Percentiles rank a stretch among this genome's conserved stretches.
phyloP scores from a whole-genome alignment of 2,888 invertebrate genomes.

The Plebejus anna region DNA sequence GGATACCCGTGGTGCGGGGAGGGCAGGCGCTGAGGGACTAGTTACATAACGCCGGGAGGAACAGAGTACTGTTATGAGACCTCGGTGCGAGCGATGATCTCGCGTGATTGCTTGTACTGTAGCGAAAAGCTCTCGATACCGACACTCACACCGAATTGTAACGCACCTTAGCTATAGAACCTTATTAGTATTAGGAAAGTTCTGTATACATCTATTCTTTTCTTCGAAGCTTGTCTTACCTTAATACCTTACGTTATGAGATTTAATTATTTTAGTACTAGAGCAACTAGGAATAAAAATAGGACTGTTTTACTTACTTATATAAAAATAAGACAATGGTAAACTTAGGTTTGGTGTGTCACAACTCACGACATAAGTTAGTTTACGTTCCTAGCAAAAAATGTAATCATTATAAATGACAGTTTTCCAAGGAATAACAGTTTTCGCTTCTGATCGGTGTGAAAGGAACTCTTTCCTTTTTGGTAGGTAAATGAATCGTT shows the following conservation, averaged over 20 bases:
- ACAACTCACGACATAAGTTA: too few species aligned
- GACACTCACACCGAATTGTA: slow-evolving; percentile 52
- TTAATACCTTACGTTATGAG: background rate
- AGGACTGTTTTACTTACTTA: background rate
- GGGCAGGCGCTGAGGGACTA: slow-evolving; percentile 67
- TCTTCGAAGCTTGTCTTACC: background rate
- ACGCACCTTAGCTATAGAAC: background rate
- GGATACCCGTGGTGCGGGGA: slow-evolving; percentile 50
- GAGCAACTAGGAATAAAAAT: background rate
- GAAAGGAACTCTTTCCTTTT: background rate
- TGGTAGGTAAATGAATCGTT: background rate
- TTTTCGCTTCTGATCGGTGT: background rate
- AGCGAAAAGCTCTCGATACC: slow-evolving; percentile 67
- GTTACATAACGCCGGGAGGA: slow-evolving; percentile 71
- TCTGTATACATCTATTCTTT: background rate
- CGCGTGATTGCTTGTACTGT: slow-evolving; percentile 69
- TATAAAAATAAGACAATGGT: too few species aligned
- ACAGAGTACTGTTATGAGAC: slow-evolving; percentile 76
- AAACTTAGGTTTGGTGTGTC: too few species aligned
- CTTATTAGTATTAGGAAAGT: background rate
- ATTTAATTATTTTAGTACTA: background rate
- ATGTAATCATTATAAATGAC: background rate
- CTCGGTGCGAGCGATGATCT: slow-evolving; percentile 75
- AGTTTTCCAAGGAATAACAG: background rate
- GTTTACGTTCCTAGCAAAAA: too few species aligned